These are phyloP conservation scores for Hirtodrosophila trivittata DNA, from an alignment of 2,888 invertebrate species.

Conservation along the genomic window DNA sequence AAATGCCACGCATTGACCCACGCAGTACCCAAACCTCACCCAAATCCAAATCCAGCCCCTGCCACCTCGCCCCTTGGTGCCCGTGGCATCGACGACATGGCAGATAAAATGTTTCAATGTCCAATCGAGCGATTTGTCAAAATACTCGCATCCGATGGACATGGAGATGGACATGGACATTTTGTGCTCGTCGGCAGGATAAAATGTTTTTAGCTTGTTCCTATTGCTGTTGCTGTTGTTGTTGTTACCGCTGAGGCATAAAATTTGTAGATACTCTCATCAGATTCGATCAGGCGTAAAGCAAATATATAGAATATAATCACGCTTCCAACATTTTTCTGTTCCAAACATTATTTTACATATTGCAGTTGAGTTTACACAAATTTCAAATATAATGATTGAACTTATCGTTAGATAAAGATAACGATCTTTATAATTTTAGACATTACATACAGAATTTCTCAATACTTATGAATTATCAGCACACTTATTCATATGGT, in stretches of 20 bases:
- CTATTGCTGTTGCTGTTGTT: slow-evolving; percentile 1
- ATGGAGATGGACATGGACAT: slow-evolving; percentile 44
- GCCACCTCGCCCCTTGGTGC: slow-evolving; percentile 18
- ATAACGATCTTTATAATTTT: no score
- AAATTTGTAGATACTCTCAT: slow-evolving; percentile 7
- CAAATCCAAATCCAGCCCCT: slow-evolving; percentile 3
- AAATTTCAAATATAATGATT: no score
- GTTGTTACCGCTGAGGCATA: slow-evolving; percentile 4
- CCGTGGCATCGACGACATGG: slow-evolving; percentile 74
- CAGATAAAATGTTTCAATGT: slow-evolving; percentile 83
- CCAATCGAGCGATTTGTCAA: slow-evolving; percentile 82
- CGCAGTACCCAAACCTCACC: slow-evolving; percentile 45
- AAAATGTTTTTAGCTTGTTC: slow-evolving; percentile 34
- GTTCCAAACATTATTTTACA: no score
- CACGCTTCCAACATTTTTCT: neutral
- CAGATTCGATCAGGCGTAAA: slow-evolving; percentile 20
- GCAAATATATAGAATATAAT: slow-evolving; percentile 15
- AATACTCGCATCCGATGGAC: slow-evolving; percentile 69
- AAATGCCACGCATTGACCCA: slow-evolving; percentile 80
- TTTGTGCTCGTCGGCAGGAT: slow-evolving; percentile 35
- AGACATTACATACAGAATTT: no score
- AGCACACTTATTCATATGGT: no score
- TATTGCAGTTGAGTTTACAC: no score
- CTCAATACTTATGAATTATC: no score
- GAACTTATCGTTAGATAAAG: no score